Percentiles rank a stretch among this genome's conserved stretches.
Conservation (phyloP, 2,113 vertebrate genomes). For the Poeciliopsis turrubarensis region DNA sequence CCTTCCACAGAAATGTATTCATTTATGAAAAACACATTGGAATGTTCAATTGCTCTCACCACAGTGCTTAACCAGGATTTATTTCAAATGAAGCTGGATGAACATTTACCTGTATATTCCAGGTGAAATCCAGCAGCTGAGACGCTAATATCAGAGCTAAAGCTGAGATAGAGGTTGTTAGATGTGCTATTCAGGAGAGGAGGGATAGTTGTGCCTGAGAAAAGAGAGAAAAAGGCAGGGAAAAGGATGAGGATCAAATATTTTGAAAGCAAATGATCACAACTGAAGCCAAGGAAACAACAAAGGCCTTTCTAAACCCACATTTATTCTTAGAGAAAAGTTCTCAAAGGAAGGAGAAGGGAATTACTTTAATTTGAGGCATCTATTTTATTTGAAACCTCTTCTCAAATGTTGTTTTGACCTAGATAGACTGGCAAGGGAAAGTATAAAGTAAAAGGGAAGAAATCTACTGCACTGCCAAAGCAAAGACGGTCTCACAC, state of each 20-base stretch:
- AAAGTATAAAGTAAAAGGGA: slow-evolving; percentile 52
- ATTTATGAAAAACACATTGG: neutral
- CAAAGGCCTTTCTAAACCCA: slow-evolving; percentile 53
- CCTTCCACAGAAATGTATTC: neutral
- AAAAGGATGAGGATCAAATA: slow-evolving; percentile 31
- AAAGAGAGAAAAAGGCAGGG: slow-evolving; percentile 17
- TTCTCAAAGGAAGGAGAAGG: slow-evolving; percentile 38
- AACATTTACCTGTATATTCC: slow-evolving; percentile 90
- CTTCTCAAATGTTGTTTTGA: slow-evolving; percentile 68
- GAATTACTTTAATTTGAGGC: slow-evolving; percentile 66
- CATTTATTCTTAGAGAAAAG: slow-evolving; percentile 42
- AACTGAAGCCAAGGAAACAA: slow-evolving; percentile 59
- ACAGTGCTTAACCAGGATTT: neutral
- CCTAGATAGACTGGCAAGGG: slow-evolving; percentile 60
- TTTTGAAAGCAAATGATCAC: slow-evolving; percentile 51
- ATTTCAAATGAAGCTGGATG: neutral
- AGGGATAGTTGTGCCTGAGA: slow-evolving; percentile 94
- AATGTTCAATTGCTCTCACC: neutral
- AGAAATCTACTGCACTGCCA: slow-evolving; percentile 12
- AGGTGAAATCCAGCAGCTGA: slow-evolving; percentile 98
- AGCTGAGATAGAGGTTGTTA: slow-evolving; percentile 97
- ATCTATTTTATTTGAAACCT: slow-evolving; percentile 61
- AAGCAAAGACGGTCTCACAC: slow-evolving; percentile 31
- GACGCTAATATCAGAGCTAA: slow-evolving; percentile 95
- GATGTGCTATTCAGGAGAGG: slow-evolving; percentile 97